A percentile compares a stretch with the other conserved stretches of the same genome.
Evolutionary conservation across 2,113 vertebrate species (phyloP).

Genomic region (Noctilio leporinus): DNA sequence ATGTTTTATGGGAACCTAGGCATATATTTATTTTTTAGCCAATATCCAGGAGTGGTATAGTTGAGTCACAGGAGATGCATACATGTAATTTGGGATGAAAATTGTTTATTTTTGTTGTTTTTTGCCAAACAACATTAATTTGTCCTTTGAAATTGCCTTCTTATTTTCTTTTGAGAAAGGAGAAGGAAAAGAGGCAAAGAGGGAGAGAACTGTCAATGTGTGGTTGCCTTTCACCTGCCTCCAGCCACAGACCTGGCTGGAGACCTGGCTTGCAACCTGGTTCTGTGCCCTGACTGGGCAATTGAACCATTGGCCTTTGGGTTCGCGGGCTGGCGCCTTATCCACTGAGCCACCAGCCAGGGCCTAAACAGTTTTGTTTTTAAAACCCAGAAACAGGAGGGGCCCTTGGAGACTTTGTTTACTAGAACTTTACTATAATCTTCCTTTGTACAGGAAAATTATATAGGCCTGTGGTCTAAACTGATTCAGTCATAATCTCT

Average conservation of each 20-base stretch:
- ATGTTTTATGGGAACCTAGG: neutral
- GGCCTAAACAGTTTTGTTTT: neutral
- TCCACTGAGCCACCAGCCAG: too few relatives aligned
- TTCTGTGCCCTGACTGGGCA: too few relatives aligned
- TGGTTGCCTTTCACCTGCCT: too few relatives aligned
- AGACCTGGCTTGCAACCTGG: too few relatives aligned
- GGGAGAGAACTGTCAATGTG: too few relatives aligned
- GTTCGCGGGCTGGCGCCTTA: too few relatives aligned
- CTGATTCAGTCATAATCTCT: neutral
- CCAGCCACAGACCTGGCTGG: too few relatives aligned
- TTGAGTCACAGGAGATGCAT: neutral
- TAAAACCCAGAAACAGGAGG: neutral
- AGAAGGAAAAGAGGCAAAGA: too few relatives aligned
- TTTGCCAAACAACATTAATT: neutral
- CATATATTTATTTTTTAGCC: neutral
- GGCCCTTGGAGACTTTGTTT: neutral
- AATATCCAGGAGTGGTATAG: neutral
- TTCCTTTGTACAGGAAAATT: neutral
- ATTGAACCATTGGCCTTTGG: too few relatives aligned
- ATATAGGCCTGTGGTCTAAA: neutral
- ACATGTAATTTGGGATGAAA: neutral
- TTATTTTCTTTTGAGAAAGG: neutral
- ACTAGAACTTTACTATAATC: neutral
- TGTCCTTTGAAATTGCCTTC: neutral
- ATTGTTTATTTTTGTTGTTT: neutral